Conservation (phyloP, 2,888 invertebrate species). For the Ichneumoninae sp. region DNA sequence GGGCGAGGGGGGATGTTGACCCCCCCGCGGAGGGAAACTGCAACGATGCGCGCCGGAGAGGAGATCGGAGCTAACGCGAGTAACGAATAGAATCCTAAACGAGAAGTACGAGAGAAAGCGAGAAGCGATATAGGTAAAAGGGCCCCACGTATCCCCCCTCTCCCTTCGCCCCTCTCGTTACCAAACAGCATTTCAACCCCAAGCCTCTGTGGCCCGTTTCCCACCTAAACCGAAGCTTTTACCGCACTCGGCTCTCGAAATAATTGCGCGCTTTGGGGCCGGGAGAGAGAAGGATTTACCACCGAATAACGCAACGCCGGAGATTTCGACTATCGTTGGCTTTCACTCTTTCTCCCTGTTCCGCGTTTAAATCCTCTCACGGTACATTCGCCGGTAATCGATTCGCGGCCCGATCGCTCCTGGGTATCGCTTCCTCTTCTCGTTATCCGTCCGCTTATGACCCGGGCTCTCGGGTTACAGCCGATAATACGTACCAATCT, state of each 20-base stretch:
- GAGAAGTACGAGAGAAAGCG: background rate
- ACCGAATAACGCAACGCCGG: slow-evolving; percentile 7
- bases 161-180: background rate
- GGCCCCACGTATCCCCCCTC: background rate
- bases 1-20: background rate
- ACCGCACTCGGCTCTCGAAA: slow-evolving; percentile 45
- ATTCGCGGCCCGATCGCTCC: slow-evolving; percentile 48
- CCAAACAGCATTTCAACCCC: slow-evolving; percentile 6
- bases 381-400: slow-evolving; percentile 31
- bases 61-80: background rate
- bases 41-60: background rate
- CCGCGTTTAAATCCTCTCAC: slow-evolving; percentile 1
- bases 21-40: background rate
- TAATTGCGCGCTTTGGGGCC: slow-evolving; percentile 15
- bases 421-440: background rate
- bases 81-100: slow-evolving; percentile 18
- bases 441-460: slow-evolving; percentile 5
- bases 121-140: background rate
- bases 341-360: slow-evolving; percentile 8
- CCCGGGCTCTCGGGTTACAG: background rate
- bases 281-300: slow-evolving; percentile 11
- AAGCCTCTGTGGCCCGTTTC: background rate
- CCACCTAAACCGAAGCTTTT: slow-evolving; percentile 55
- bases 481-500: background rate
- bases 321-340: slow-evolving; percentile 13